phyloP scores from a whole-genome alignment of 2,888 invertebrate species.

The Dasysyrphus albostriatus region DNA sequence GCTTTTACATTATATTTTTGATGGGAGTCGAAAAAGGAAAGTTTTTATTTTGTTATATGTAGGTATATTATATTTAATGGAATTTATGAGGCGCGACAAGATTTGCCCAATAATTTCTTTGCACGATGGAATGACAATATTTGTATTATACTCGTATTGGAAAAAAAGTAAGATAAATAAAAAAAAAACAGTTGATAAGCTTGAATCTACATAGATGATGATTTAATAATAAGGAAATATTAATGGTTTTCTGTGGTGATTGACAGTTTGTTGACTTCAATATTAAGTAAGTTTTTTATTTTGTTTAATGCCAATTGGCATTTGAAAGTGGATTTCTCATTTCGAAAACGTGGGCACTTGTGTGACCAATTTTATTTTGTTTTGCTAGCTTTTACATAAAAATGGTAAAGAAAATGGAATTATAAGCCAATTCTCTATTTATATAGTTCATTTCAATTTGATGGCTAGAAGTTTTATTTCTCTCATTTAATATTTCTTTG shows the following conservation, averaged over 20 bases:
- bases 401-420: not conserved
- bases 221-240: conserved; percentile 11
- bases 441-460: not conserved
- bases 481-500: too few species aligned
- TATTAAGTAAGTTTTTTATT: not conserved
- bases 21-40: conserved; percentile 40
- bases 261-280: not conserved
- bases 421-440: not conserved
- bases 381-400: not conserved
- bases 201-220: not conserved
- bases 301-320: conserved; percentile 5
- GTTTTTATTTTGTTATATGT: conserved; percentile 32
- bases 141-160: not conserved
- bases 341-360: not conserved
- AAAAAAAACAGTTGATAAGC: not conserved
- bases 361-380: not conserved
- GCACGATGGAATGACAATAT: conserved; percentile 9
- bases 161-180: not conserved
- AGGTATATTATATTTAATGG: not conserved
- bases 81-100: conserved; percentile 20
- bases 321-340: not conserved
- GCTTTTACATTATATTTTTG: conserved; percentile 18
- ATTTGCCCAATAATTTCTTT: conserved; percentile 17
- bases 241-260: not conserved
- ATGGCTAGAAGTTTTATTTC: too few species aligned